Percentiles rank a stretch among this genome's conserved stretches.
phyloP scores from a whole-genome alignment of 1,140 invertebrate species.

The Geopemphigus sp. region DNA sequence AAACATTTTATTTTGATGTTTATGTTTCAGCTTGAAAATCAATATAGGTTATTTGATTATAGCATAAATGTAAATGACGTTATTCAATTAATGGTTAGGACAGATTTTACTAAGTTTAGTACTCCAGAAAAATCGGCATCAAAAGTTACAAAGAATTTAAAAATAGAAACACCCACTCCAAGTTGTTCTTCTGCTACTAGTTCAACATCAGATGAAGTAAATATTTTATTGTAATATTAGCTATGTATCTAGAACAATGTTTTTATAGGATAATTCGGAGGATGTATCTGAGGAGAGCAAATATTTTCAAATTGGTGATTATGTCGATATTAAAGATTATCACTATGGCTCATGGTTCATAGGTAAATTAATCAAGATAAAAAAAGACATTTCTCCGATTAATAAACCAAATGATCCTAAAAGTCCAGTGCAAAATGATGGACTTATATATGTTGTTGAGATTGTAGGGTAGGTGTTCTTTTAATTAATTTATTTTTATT shows the following conservation, averaged over 20 bases:
- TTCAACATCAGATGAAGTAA: constrained; percentile 9
- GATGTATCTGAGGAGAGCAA: neutral
- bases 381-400: constrained; percentile 55
- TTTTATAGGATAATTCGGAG: neutral
- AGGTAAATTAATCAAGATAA: constrained; percentile 59
- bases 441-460: constrained; percentile 54
- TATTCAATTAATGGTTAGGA: constrained; percentile 62
- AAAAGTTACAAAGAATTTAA: neutral
- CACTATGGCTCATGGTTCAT: constrained; percentile 66
- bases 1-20: neutral
- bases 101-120: neutral
- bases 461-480: constrained; percentile 25
- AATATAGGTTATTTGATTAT: constrained; percentile 74
- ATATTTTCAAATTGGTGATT: constrained; percentile 63
- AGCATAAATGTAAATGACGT: constrained; percentile 76
- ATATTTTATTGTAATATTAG: neutral
- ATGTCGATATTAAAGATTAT: constrained; percentile 66
- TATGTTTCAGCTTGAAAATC: constrained; percentile 66
- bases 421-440: constrained; percentile 50
- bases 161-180: neutral
- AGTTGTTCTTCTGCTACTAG: neutral
- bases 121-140: neutral
- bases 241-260: neutral
- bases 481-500: neutral
- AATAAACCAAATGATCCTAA: constrained; percentile 58